A percentile compares a stretch with the other conserved stretches of the same genome.
phyloP scores from a whole-genome alignment of 2,113 vertebrate species.

The Petromus typicus region DNA sequence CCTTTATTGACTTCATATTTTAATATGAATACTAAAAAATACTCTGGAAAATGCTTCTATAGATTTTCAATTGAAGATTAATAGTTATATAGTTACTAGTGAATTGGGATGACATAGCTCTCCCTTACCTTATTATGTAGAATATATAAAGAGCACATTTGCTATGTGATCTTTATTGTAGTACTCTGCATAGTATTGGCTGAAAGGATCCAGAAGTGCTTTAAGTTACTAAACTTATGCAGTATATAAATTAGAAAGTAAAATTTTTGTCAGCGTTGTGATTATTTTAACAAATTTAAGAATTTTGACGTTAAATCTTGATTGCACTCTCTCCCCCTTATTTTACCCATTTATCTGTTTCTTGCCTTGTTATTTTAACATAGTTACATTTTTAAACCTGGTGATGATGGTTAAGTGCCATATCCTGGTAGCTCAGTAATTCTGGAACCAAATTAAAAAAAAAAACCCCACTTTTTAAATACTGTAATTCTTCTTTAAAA shows the following conservation, averaged over 20 bases:
- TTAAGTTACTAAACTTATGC: constrained; percentile 36
- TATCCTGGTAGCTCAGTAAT: constrained; percentile 4
- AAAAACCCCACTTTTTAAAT: neutral
- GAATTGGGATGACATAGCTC: neutral
- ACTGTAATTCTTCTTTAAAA: constrained; percentile 15
- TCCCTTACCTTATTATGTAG: neutral
- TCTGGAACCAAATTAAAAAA: constrained; percentile 16
- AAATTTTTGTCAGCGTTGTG: neutral
- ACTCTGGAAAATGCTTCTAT: neutral
- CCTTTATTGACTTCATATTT: constrained; percentile 14
- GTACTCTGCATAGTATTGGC: neutral
- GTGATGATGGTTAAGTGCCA: neutral
- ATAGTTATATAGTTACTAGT: neutral
- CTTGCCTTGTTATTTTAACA: neutral
- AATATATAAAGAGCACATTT: neutral
- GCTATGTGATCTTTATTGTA: neutral
- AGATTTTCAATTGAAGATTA: constrained; percentile 17
- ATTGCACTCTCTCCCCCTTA: neutral
- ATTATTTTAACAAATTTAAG: constrained; percentile 22
- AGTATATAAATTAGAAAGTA: constrained; percentile 15
- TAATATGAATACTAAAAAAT: constrained; percentile 12
- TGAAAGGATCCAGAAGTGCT: neutral
- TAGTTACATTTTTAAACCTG: neutral
- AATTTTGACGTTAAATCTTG: constrained; percentile 34
- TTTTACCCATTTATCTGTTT: constrained; percentile 16